phyloP scores from a whole-genome alignment of 2,113 vertebrate species.

The Oreochromis tanganicae region DNA sequence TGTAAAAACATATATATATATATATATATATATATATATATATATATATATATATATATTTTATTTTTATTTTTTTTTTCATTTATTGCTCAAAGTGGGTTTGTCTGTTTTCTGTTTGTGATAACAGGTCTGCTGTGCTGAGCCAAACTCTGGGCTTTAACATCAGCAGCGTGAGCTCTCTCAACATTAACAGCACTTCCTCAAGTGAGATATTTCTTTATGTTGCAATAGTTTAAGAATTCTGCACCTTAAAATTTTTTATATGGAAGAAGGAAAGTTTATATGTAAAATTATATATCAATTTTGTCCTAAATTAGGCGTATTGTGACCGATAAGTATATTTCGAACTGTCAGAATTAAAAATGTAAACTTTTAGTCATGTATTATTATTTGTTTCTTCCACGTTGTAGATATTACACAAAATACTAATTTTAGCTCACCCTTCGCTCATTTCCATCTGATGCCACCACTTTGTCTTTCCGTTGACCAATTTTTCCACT shows the following conservation, averaged over 20 bases:
- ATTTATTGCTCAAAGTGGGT: neutral
- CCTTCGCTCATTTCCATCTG: neutral
- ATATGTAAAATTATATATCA: neutral
- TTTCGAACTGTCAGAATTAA: neutral
- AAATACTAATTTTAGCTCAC: neutral
- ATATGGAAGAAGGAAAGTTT: neutral
- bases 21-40: too few relatives aligned
- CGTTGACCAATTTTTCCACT: neutral
- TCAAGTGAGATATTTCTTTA: conserved; percentile 46
- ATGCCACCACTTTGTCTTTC: neutral
- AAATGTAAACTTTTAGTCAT: neutral
- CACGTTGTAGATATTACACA: neutral
- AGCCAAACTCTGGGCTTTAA: conserved; percentile 52
- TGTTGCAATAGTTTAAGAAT: neutral
- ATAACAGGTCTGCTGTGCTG: conserved; percentile 51
- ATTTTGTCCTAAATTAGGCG: neutral
- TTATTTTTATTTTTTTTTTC: neutral
- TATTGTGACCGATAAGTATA: neutral
- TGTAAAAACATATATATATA: too few relatives aligned
- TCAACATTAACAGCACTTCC: conserved; percentile 42
- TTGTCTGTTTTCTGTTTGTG: neutral
- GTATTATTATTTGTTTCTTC: neutral
- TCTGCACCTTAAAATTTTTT: neutral
- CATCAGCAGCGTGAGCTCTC: conserved; percentile 21
- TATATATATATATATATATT: neutral